Evolutionary conservation across 92 coral and sea anemone genomes (phyloP).

Genomic region (Virgularia gustaviana): DNA sequence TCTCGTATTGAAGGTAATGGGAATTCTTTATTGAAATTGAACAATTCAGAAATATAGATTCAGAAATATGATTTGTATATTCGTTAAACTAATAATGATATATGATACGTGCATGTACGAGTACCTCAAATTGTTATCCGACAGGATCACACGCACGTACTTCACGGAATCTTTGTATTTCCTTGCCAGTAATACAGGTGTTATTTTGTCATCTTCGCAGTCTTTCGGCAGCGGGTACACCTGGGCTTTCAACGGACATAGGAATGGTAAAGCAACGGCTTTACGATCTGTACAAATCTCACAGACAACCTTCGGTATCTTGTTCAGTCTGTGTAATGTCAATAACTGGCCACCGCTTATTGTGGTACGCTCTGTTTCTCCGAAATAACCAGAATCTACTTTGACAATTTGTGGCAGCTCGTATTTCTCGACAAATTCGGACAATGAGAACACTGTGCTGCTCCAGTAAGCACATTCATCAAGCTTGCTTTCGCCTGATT

Average conservation of each 20-base stretch:
- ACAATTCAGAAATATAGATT: too few relatives aligned
- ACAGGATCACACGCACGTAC: too few relatives aligned
- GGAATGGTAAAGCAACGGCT: background rate
- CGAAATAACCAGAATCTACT: conserved; percentile 83
- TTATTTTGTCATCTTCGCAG: background rate
- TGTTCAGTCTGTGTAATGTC: conserved; percentile 45
- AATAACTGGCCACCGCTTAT: conserved; percentile 77
- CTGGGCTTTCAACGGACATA: background rate
- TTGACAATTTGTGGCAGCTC: conserved; percentile 79
- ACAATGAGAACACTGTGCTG: conserved; percentile 60
- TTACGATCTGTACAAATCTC: background rate
- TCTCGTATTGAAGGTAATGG: too few relatives aligned
- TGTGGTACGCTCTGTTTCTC: conserved; percentile 78
- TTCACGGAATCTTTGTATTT: too few relatives aligned
- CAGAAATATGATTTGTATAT: too few relatives aligned
- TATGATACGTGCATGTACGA: too few relatives aligned
- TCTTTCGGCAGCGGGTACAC: background rate
- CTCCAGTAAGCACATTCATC: conserved; percentile 69
- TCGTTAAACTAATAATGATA: too few relatives aligned
- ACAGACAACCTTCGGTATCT: background rate
- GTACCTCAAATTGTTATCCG: too few relatives aligned
- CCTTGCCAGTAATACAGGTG: background rate
- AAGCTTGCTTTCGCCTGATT: background rate
- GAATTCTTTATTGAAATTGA: too few relatives aligned
- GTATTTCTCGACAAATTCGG: conserved; percentile 74